A percentile compares a stretch with the other conserved stretches of the same genome.
Conservation (phyloP, 2,888 invertebrate species). For the Neuroscelio doddi region DNA sequence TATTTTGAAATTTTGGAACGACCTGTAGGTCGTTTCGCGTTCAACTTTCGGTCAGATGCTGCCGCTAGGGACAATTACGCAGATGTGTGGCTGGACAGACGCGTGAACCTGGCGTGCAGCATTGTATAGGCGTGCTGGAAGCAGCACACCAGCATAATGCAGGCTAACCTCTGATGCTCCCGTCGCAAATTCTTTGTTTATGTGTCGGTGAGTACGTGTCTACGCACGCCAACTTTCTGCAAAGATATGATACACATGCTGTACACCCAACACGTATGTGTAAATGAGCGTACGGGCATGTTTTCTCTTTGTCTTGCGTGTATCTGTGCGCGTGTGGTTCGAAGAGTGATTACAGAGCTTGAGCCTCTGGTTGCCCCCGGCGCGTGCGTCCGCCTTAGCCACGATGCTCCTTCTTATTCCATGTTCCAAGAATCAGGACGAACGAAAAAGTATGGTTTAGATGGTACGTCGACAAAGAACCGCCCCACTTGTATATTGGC, state of each 20-base stretch:
- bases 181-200: slow-evolving; percentile 44
- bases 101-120: slow-evolving; percentile 58
- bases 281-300: slow-evolving; percentile 32
- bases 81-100: slow-evolving; percentile 65
- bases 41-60: slow-evolving; percentile 60
- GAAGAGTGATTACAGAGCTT: slow-evolving; percentile 71
- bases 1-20: slow-evolving; percentile 35
- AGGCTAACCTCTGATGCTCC: slow-evolving; percentile 41
- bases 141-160: slow-evolving; percentile 27
- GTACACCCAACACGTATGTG: slow-evolving; percentile 20
- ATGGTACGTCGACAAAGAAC: slow-evolving; percentile 19
- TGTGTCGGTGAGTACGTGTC: slow-evolving; percentile 30
- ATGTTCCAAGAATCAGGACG: slow-evolving; percentile 36
- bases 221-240: slow-evolving; percentile 33
- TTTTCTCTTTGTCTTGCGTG: slow-evolving; percentile 31
- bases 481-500: slow-evolving; percentile 20
- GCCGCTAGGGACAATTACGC: slow-evolving; percentile 72
- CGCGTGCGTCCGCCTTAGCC: slow-evolving; percentile 68
- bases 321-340: slow-evolving; percentile 50
- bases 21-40: slow-evolving; percentile 46
- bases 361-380: slow-evolving; percentile 70
- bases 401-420: slow-evolving; percentile 48
- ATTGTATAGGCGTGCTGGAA: slow-evolving; percentile 22
- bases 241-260: slow-evolving; percentile 4
- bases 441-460: slow-evolving; percentile 10